Percentiles rank a stretch among this genome's conserved stretches.
phyloP scores from a whole-genome alignment of 2,113 vertebrate genomes.

The Mesoclemmys tuberculata region DNA sequence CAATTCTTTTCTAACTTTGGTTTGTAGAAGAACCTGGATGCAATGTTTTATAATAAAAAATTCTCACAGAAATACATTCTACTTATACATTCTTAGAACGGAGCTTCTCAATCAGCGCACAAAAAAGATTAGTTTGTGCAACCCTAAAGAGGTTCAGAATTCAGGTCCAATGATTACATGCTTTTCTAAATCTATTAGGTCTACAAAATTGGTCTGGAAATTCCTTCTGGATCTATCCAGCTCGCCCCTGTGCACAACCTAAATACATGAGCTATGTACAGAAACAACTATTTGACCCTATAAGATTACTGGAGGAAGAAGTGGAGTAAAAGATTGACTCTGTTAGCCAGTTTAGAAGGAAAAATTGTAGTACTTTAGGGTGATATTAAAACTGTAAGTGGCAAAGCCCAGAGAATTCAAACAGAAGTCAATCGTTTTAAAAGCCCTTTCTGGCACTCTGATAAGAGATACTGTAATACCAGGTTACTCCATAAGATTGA shows the following conservation, averaged over 20 bases:
- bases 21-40: background rate
- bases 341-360: background rate
- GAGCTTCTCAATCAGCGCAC: background rate
- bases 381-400: conserved; percentile 12
- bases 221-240: background rate
- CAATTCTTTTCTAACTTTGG: background rate
- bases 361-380: background rate
- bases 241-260: background rate
- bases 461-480: conserved; percentile 1
- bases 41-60: background rate
- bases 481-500: background rate
- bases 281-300: fast-evolving
- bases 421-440: background rate
- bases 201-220: background rate
- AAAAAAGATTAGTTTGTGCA: background rate
- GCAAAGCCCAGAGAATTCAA: conserved; percentile 4
- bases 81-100: background rate
- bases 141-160: background rate
- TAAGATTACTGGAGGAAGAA: background rate
- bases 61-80: background rate
- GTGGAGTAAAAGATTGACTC: background rate
- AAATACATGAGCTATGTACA: background rate
- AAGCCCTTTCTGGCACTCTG: conserved; percentile 6
- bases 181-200: background rate
- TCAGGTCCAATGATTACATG: background rate